Conservation (phyloP, 2,888 invertebrate species). For the Machimus atricapillus region DNA sequence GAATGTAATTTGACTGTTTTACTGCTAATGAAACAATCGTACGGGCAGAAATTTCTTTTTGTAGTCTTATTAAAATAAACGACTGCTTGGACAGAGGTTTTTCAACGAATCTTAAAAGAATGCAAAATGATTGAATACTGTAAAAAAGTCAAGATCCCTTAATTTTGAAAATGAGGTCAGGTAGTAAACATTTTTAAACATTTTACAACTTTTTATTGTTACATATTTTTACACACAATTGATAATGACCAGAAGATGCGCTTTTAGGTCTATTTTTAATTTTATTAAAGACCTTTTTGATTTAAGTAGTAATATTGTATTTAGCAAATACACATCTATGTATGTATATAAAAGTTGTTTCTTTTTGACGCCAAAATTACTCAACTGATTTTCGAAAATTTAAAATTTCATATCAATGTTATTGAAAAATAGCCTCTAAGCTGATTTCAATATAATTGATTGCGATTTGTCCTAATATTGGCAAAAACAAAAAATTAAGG, state of each 20-base stretch:
- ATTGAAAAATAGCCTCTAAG: no score
- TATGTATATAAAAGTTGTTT: no score
- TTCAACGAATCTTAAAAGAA: not conserved
- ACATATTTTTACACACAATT: not conserved
- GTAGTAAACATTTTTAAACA: not conserved
- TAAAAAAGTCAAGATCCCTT: not conserved
- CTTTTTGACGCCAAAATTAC: no score
- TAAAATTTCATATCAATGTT: no score
- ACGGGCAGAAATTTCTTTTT: not conserved
- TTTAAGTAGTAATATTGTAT: no score
- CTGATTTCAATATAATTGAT: no score
- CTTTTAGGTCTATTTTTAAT: not conserved
- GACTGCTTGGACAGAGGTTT: not conserved
- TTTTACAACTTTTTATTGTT: not conserved
- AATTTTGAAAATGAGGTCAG: not conserved
- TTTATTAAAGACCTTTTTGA: no score
- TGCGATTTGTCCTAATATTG: no score
- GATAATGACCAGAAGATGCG: not conserved
- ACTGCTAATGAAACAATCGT: not conserved
- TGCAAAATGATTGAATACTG: not conserved
- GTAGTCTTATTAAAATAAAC: not conserved
- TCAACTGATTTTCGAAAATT: no score
- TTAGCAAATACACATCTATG: no score
- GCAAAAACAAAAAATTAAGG: no score
- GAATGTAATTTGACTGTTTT: not conserved